Evolutionary conservation across 2,113 vertebrate species (phyloP).

Genomic region (Axis porcinus): DNA sequence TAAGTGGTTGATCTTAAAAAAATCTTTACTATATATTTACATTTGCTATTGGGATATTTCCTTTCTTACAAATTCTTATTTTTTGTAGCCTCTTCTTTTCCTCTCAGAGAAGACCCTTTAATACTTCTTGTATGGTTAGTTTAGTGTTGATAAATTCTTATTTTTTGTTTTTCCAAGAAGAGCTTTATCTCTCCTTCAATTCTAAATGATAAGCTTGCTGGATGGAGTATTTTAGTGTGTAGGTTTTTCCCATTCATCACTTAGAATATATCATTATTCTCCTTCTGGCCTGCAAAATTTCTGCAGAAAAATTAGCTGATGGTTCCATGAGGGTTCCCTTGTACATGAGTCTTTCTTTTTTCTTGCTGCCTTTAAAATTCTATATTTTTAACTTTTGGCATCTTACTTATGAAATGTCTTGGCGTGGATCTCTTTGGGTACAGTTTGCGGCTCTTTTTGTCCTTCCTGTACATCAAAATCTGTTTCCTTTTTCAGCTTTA

Average conservation of each 20-base stretch:
- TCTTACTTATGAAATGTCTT: not conserved
- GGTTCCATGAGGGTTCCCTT: not conserved
- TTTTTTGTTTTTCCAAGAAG: not conserved
- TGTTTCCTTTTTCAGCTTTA: not conserved
- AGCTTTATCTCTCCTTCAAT: not conserved
- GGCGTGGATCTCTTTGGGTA: not conserved
- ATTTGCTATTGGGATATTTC: not conserved
- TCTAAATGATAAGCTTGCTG: not conserved
- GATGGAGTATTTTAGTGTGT: not conserved
- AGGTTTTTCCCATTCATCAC: not conserved
- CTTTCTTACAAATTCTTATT: not conserved
- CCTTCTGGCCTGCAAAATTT: not conserved
- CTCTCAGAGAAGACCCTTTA: not conserved
- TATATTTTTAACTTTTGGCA: not conserved
- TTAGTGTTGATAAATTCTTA: not conserved
- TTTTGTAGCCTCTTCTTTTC: not conserved
- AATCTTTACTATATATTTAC: not conserved
- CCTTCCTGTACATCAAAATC: not conserved
- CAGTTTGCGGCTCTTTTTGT: not conserved
- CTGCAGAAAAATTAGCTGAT: not conserved
- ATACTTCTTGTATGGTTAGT: not conserved
- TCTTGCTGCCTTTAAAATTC: not conserved
- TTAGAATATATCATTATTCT: not conserved
- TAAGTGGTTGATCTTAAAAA: not conserved
- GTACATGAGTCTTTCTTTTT: not conserved